Conservation (phyloP, 2,113 vertebrate genomes). For the Pardalotus punctatus region DNA sequence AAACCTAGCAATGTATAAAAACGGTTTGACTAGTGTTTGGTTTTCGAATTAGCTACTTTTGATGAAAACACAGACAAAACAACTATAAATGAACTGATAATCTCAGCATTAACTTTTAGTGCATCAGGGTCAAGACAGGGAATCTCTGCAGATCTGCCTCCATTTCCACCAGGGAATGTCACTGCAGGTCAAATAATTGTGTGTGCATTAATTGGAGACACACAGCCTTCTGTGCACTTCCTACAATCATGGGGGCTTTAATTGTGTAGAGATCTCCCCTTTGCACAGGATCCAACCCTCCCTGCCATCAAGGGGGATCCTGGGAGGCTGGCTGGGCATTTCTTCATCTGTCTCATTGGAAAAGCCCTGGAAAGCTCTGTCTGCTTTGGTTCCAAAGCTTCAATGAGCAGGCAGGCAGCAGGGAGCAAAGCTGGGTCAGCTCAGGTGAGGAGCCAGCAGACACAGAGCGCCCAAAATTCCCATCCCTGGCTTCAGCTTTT, state of each 20-base stretch:
- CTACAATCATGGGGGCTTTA: neutral
- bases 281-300: neutral
- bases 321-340: neutral
- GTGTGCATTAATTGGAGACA: neutral
- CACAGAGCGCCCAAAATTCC: neutral
- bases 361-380: neutral
- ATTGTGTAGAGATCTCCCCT: neutral
- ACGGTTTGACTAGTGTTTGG: neutral
- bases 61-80: neutral
- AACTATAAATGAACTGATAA: neutral
- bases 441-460: neutral
- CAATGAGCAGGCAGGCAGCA: accelerated
- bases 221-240: too few relatives aligned
- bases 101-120: neutral
- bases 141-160: neutral
- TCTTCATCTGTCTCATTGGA: neutral
- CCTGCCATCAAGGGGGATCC: accelerated
- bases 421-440: neutral
- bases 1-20: neutral
- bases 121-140: neutral
- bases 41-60: neutral
- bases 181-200: too few relatives aligned
- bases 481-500: too few relatives aligned
- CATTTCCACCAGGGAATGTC: neutral
- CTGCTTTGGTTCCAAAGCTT: neutral